These are phyloP conservation scores for Miltochrista miniata DNA, from an alignment of 2,888 invertebrate species.

Conservation along the genomic window DNA sequence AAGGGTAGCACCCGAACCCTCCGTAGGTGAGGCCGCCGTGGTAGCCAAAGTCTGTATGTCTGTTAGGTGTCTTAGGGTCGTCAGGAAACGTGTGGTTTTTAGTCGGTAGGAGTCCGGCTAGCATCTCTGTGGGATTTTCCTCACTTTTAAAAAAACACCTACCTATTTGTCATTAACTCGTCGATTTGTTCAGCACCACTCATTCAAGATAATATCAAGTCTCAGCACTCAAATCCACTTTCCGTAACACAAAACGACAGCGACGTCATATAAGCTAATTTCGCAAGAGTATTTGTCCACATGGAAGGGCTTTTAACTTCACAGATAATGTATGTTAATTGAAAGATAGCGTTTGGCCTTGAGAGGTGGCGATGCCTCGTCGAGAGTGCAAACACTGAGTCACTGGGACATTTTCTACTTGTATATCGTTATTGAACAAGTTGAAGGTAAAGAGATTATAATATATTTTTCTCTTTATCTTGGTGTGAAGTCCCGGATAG, in stretches of 20 bases:
- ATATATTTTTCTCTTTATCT: too few relatives aligned
- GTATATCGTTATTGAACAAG: not conserved
- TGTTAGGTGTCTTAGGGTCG: too few relatives aligned
- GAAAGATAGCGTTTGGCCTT: conserved; percentile 19
- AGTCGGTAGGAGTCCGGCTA: too few relatives aligned
- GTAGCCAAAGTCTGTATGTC: too few relatives aligned
- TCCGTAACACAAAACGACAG: not conserved
- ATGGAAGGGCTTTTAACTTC: conserved; percentile 13
- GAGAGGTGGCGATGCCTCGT: conserved; percentile 14
- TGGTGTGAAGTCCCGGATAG: too few relatives aligned
- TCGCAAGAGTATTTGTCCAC: conserved; percentile 8
- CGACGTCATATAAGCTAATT: conserved; percentile 6
- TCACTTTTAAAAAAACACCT: too few relatives aligned
- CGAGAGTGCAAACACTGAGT: conserved; percentile 27
- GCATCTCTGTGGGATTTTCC: too few relatives aligned
- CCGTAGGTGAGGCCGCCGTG: too few relatives aligned
- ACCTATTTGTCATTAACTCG: too few relatives aligned
- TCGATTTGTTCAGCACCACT: too few relatives aligned
- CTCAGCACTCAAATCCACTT: not conserved
- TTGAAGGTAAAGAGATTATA: not conserved
- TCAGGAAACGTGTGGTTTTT: too few relatives aligned
- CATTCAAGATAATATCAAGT: not conserved
- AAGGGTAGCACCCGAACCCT: too few relatives aligned
- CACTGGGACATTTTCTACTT: conserved; percentile 24
- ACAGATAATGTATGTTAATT: conserved; percentile 22